Evolutionary conservation across 2,797 vertebrate species (phyloP).

Genomic region (Nasua narica): DNA sequence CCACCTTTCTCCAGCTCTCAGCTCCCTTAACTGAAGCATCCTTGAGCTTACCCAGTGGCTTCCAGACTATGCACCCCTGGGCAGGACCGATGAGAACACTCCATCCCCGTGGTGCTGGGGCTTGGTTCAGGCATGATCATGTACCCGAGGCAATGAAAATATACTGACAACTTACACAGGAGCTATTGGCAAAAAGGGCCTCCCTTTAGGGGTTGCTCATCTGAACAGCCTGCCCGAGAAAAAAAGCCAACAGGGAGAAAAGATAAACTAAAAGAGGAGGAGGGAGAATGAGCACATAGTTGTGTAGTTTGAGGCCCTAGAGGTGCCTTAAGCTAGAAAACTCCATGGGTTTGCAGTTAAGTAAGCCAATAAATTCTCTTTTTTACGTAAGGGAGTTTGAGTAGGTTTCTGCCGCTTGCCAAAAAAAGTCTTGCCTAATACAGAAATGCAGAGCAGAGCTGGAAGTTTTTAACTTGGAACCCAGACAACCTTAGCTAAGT

Average conservation of each 20-base stretch:
- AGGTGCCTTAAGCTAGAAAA: not conserved
- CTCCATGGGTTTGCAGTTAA: not conserved
- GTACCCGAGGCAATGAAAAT: not conserved
- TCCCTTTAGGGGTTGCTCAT: not conserved
- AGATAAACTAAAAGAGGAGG: not conserved
- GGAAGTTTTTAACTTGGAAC: not conserved
- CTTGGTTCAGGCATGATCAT: not conserved
- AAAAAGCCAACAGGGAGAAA: not conserved
- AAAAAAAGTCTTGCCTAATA: not conserved
- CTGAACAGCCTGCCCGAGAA: not conserved
- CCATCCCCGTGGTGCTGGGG: not conserved
- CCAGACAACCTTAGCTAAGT: not conserved
- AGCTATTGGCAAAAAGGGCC: not conserved
- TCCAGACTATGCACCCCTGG: not conserved
- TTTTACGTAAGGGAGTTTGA: not conserved
- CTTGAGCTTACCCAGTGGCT: not conserved
- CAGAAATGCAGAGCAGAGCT: not conserved
- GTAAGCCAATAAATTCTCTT: not conserved
- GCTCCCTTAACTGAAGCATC: not conserved
- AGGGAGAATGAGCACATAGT: not conserved
- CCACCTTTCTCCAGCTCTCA: not conserved
- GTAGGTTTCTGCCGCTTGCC: not conserved
- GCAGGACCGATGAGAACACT: not conserved
- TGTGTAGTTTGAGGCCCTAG: not conserved
- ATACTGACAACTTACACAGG: not conserved